Conservation (phyloP, 2,797 vertebrate species). For the Halcyon smyrnensis region DNA sequence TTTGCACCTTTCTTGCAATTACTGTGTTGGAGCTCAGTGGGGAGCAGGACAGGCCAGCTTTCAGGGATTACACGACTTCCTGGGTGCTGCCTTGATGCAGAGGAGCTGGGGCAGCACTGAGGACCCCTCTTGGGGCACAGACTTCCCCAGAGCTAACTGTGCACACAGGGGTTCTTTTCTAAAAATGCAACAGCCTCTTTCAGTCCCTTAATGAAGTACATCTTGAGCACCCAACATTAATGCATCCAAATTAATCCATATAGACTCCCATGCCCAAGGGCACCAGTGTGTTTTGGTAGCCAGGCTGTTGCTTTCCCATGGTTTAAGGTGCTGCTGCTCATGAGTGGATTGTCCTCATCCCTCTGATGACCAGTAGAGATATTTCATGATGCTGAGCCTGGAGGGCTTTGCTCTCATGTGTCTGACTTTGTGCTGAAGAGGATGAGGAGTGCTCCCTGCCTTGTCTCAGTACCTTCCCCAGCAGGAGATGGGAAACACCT, state of each 20-base stretch:
- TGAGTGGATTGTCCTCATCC: accelerated
- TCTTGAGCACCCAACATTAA: not conserved
- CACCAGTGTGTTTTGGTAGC: not conserved
- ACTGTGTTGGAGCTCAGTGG: not conserved
- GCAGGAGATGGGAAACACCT: not conserved
- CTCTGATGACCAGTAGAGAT: not conserved
- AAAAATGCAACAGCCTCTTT: not conserved
- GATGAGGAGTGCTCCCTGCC: not conserved
- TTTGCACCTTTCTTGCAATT: not conserved
- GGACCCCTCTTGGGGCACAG: not conserved
- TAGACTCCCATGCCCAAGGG: accelerated
- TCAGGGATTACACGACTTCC: not conserved
- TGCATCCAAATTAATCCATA: not conserved
- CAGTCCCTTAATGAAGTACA: not conserved
- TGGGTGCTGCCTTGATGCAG: accelerated
- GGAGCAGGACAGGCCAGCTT: not conserved
- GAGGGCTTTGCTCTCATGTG: not conserved
- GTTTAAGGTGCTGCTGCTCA: not conserved
- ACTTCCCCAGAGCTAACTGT: not conserved
- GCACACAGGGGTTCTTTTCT: not conserved
- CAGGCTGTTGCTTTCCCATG: not conserved
- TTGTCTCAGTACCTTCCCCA: not conserved
- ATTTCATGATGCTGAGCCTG: not conserved
- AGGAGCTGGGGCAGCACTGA: not conserved
- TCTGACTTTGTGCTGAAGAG: not conserved